A percentile compares a stretch with the other conserved stretches of the same genome.
These are phyloP conservation scores for Hippocampus guttulatus DNA, from an alignment of 2,113 vertebrate genomes.

Conservation along the genomic window DNA sequence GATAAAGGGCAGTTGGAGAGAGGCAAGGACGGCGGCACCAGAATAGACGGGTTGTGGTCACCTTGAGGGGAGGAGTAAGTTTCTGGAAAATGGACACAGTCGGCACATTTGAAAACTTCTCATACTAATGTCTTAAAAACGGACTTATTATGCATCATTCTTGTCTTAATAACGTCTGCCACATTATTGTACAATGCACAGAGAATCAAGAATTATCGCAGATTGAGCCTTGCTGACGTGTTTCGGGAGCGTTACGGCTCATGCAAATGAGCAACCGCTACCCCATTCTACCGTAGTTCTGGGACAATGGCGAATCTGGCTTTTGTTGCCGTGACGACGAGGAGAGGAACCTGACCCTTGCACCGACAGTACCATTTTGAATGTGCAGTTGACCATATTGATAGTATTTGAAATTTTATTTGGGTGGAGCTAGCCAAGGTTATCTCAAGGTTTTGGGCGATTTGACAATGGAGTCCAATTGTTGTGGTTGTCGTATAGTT, in stretches of 20 bases:
- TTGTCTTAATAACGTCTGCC: too few relatives aligned
- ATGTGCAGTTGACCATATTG: not conserved
- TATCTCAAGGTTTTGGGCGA: not conserved
- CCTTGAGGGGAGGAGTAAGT: slow-evolving; percentile 79
- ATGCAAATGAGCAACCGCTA: too few relatives aligned
- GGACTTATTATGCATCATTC: too few relatives aligned
- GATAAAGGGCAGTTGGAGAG: slow-evolving; percentile 87
- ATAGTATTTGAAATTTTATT: not conserved
- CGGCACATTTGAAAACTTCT: not conserved
- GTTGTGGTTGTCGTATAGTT: not conserved
- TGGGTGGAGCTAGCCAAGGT: not conserved
- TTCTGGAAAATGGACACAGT: slow-evolving; percentile 50
- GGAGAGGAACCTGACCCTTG: too few relatives aligned
- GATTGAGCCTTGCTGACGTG: too few relatives aligned
- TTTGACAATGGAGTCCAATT: not conserved
- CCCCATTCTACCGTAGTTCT: too few relatives aligned
- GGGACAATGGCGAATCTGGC: too few relatives aligned
- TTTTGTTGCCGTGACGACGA: too few relatives aligned
- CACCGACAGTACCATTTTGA: not conserved
- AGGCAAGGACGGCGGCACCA: slow-evolving; percentile 82
- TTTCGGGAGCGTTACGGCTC: too few relatives aligned
- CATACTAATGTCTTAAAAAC: not conserved
- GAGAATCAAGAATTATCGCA: too few relatives aligned
- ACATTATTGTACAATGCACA: too few relatives aligned
- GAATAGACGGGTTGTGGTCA: slow-evolving; percentile 85